A percentile compares a stretch with the other conserved stretches of the same genome.
These are phyloP conservation scores for Drosophila bocki DNA, from an alignment of 1,140 invertebrate species.

Conservation along the genomic window DNA sequence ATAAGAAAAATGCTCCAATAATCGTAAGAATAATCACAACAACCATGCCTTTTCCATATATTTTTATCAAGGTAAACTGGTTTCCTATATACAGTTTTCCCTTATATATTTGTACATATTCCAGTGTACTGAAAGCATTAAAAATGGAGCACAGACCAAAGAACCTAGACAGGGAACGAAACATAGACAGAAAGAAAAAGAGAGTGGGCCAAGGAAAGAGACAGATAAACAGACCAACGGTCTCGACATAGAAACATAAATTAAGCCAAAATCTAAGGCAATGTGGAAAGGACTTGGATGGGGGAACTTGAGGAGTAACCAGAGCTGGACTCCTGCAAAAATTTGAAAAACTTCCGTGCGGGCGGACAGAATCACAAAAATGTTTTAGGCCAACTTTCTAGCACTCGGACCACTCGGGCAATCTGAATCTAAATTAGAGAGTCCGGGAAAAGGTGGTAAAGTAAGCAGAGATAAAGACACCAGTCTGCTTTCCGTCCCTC, in stretches of 20 bases:
- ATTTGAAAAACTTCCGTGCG: conserved; percentile 62
- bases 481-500: neutral
- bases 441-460: conserved; percentile 29
- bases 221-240: conserved; percentile 59
- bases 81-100: neutral
- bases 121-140: conserved; percentile 10
- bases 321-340: conserved; percentile 19
- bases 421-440: conserved; percentile 41
- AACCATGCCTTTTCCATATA: no score
- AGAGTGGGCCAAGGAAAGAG: conserved; percentile 17
- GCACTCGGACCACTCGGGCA: conserved; percentile 33
- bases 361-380: conserved; percentile 47
- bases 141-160: conserved; percentile 13
- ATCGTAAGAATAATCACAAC: neutral
- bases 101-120: neutral
- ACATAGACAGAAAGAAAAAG: conserved; percentile 1
- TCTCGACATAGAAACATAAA: conserved; percentile 72
- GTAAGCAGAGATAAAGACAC: conserved; percentile 42
- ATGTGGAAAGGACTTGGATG: conserved; percentile 10
- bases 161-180: neutral
- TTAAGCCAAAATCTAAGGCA: conserved; percentile 67
- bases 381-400: conserved; percentile 66
- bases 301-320: conserved; percentile 16
- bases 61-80: neutral
- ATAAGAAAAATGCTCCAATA: neutral